phyloP scores from a whole-genome alignment of 2,797 vertebrate species.

The Rhinella marina region DNA sequence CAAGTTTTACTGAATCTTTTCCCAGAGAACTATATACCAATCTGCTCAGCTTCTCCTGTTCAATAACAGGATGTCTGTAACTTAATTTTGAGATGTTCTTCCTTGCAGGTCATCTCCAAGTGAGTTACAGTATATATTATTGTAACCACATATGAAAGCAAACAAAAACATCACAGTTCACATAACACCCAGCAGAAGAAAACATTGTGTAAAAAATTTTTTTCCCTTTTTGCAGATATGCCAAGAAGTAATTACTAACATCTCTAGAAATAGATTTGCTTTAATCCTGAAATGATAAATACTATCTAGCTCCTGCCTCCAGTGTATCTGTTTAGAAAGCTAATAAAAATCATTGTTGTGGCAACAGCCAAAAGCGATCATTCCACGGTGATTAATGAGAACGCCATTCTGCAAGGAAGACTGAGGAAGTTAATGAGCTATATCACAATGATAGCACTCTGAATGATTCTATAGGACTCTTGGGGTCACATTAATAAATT shows the following conservation, averaged over 20 bases:
- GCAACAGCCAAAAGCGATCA: slow-evolving; percentile 54
- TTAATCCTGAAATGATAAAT: slow-evolving; percentile 50
- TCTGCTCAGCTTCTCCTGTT: too few relatives aligned
- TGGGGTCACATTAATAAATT: slow-evolving; percentile 52
- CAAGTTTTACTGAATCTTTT: too few relatives aligned
- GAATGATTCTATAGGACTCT: slow-evolving; percentile 42
- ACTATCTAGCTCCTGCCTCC: slow-evolving; percentile 31
- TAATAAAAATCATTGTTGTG: slow-evolving; percentile 55
- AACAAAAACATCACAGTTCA: neutral
- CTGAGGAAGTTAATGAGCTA: slow-evolving; percentile 54
- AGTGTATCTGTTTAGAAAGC: slow-evolving; percentile 52
- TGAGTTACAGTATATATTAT: neutral
- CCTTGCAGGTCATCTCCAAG: neutral
- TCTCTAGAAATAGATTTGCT: slow-evolving; percentile 28
- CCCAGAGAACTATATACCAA: too few relatives aligned
- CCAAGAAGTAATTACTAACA: slow-evolving; percentile 14
- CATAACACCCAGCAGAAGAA: neutral
- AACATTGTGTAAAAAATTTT: neutral
- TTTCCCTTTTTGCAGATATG: neutral
- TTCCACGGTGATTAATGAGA: slow-evolving; percentile 54
- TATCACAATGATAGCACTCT: slow-evolving; percentile 46
- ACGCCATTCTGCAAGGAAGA: neutral
- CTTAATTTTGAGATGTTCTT: too few relatives aligned
- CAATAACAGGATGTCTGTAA: too few relatives aligned
- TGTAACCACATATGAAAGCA: neutral